Evolutionary conservation across 2,797 vertebrate genomes (phyloP), one percentile per base, ranked within the genome.

Genomic region (Paramormyrops hopkinsi): DNA sequence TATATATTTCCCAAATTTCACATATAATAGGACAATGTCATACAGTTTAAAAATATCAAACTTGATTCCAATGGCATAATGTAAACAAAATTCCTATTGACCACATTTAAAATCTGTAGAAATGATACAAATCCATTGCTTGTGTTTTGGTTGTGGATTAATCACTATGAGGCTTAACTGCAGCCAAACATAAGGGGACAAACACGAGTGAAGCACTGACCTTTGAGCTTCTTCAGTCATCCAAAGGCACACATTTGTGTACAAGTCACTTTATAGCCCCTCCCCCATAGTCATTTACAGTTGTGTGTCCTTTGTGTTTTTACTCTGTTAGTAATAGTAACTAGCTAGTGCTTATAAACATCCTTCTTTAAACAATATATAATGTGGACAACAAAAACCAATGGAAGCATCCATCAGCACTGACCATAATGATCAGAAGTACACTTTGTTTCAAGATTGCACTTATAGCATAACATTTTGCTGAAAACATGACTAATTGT

Each of bases 381-480:
- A 73, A 76, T 37, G 69, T 17, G 69, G 33, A 76, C 69, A 41
- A 76, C 5, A 41, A 19, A 73, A 41, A 6, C 4, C 33, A 41
- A 76, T 76, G 69, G 12, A 19, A 17, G 69, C 7, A 76, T 76
- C 33, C 69, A 65, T 29, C 62, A 17, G 41, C 69, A 76, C 4
- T 17, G 33, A 37, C 69, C 69, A 37, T 37, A 73, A 76, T 1
- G 33, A 41, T 19, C 14, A 41, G 69, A 76, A 76, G 33, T 37
- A 25, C 19, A 83, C n/a, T 50, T 83, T 25, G 56, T 83, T 92
- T 93, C 90, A 93, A 79, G 51, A 89, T 59, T 84, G 88, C 22
- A 89, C 91, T 62, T 92, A 91, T 88, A 88, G 90, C 59, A 87
- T 92, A 92, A 95, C 94, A 94, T 94, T 94, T 91, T 56, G 46